Evolutionary conservation across 1,140 invertebrate species (phyloP).

Genomic region (Holotrichia oblita): DNA sequence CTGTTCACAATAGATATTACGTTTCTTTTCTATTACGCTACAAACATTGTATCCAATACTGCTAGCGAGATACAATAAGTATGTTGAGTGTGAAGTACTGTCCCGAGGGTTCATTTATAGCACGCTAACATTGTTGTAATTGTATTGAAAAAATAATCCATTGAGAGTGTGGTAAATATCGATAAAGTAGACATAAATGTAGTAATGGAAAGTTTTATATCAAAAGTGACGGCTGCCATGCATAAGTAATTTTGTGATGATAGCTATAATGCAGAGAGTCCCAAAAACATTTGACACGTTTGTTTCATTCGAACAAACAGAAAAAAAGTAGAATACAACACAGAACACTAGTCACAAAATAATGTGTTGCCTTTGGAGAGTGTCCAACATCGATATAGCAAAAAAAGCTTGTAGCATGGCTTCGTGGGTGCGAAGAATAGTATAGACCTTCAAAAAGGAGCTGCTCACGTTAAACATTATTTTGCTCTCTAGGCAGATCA

Average conservation of each 20-base stretch:
- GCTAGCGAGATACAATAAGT: neutral
- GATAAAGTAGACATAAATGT: neutral
- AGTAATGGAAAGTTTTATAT: neutral
- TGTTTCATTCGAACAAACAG: too few relatives aligned
- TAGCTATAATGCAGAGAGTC: too few relatives aligned
- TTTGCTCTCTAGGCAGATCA: too few relatives aligned
- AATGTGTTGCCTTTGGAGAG: too few relatives aligned
- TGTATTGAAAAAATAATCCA: neutral
- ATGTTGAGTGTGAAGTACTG: neutral
- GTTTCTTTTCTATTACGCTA: neutral
- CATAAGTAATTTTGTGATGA: neutral
- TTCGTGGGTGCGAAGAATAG: too few relatives aligned
- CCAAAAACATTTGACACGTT: too few relatives aligned
- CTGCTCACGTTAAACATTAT: too few relatives aligned
- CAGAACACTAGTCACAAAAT: too few relatives aligned
- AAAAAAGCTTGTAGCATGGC: too few relatives aligned
- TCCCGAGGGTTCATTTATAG: neutral
- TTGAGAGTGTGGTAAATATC: neutral
- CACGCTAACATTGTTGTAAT: neutral
- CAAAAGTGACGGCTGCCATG: neutral
- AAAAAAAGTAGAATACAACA: too few relatives aligned
- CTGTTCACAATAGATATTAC: neutral
- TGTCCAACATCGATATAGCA: too few relatives aligned
- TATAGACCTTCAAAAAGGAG: too few relatives aligned
- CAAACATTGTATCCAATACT: neutral